A percentile compares a stretch with the other conserved stretches of the same genome.
Conservation (phyloP, 2,797 vertebrate species). For the Eidolon dupreanum region DNA sequence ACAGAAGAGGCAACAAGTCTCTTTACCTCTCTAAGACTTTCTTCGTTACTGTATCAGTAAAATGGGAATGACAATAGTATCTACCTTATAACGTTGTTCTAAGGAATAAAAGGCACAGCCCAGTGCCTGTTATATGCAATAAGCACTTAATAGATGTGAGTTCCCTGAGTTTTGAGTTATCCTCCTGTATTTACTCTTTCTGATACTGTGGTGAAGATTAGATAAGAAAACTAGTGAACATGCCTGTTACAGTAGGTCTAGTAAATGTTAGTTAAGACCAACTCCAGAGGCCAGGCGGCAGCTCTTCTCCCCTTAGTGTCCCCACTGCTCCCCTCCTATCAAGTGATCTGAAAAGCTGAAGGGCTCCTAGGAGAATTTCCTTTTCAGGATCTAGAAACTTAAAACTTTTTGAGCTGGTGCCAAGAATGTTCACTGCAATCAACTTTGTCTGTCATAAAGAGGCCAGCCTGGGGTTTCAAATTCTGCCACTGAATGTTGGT, state of each 20-base stretch:
- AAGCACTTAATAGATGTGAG: not conserved
- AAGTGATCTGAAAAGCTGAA: not conserved
- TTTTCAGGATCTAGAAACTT: conserved; percentile 46
- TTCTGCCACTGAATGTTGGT: conserved; percentile 18
- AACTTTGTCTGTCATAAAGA: conserved; percentile 37
- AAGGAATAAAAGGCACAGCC: not conserved
- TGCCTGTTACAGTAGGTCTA: not conserved
- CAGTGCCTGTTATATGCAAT: not conserved
- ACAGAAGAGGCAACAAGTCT: not conserved
- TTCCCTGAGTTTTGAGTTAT: conserved; percentile 1
- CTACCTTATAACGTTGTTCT: not conserved
- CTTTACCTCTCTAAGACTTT: not conserved
- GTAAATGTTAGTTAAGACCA: not conserved
- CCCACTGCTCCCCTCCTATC: not conserved
- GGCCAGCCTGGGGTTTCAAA: conserved; percentile 47
- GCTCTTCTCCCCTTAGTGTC: not conserved
- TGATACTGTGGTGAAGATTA: not conserved
- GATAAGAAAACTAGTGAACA: not conserved
- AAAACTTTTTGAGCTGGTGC: conserved; percentile 50
- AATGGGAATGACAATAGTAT: not conserved
- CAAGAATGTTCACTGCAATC: conserved; percentile 46
- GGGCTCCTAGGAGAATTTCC: conserved; percentile 23
- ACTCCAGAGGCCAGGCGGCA: not conserved
- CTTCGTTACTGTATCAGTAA: not conserved
- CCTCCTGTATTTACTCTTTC: not conserved